Evolutionary conservation across 2,113 vertebrate genomes (phyloP).

Genomic region (Dicrurus megarhynchus): DNA sequence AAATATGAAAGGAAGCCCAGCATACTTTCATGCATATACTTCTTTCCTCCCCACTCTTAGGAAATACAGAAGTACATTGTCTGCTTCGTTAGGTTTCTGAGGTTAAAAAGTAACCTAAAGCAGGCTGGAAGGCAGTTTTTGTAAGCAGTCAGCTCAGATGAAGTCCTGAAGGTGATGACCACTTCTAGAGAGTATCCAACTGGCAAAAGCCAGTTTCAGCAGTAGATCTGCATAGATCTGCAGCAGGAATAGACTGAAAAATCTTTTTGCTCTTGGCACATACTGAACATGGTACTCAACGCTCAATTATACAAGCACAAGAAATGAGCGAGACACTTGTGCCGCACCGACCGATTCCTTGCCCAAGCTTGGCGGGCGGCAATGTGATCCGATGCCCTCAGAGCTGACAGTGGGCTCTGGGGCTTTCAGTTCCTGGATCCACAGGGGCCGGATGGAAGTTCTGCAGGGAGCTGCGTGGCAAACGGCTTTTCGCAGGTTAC

Average conservation of each 20-base stretch:
- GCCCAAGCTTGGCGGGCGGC: too few relatives aligned
- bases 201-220: background rate
- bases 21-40: rapidly evolving
- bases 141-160: background rate
- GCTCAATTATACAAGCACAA: background rate
- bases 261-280: background rate
- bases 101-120: background rate
- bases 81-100: background rate
- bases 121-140: background rate
- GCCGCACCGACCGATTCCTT: too few relatives aligned
- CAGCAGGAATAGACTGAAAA: background rate
- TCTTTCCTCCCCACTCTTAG: background rate
- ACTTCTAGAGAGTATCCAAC: background rate
- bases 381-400: too few relatives aligned
- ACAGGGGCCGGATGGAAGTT: too few relatives aligned
- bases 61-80: background rate
- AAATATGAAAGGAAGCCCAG: background rate
- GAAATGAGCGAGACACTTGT: background rate
- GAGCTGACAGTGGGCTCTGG: too few relatives aligned
- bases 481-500: too few relatives aligned
- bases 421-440: too few relatives aligned
- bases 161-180: background rate
- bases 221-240: background rate
- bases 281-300: background rate
- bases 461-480: too few relatives aligned